phyloP scores from a whole-genome alignment of 1,140 invertebrate species.

The Aphidius ervi region DNA sequence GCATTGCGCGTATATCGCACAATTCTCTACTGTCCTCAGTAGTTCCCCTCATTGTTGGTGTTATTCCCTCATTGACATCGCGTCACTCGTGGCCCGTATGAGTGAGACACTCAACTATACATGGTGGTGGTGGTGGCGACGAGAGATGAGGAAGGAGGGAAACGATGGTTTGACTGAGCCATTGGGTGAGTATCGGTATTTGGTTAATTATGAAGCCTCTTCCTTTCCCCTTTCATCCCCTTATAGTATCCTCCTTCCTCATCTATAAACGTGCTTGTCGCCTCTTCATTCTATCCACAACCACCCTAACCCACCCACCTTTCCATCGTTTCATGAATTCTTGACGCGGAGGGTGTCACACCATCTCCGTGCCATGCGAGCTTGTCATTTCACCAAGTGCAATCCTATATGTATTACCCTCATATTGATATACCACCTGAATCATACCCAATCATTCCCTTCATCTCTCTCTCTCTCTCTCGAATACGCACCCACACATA shows the following conservation, averaged over 20 bases:
- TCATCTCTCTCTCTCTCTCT: slow-evolving; percentile 4
- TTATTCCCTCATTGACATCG: slow-evolving; percentile 4
- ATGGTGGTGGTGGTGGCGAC: not conserved
- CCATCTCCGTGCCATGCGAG: slow-evolving; percentile 46
- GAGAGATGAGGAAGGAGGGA: slow-evolving; percentile 9
- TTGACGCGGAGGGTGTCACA: slow-evolving; percentile 50
- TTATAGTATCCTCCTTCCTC: no score
- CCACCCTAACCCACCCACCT: not conserved
- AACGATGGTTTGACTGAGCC: slow-evolving; percentile 34
- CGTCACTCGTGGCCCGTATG: slow-evolving; percentile 4
- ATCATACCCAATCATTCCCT: no score
- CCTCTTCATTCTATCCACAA: slow-evolving; percentile 19
- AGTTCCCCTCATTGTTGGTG: no score
- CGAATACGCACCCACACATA: slow-evolving; percentile 13
- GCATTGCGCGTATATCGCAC: slow-evolving; percentile 39
- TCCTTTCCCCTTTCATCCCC: slow-evolving; percentile 6
- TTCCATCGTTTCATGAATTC: slow-evolving; percentile 47
- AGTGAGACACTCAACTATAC: not conserved
- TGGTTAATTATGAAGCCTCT: slow-evolving; percentile 53
- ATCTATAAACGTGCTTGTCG: slow-evolving; percentile 7
- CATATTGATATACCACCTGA: not conserved
- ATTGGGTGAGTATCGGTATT: slow-evolving; percentile 51
- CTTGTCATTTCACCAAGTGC: slow-evolving; percentile 51
- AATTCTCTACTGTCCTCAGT: slow-evolving; percentile 15
- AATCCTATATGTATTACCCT: slow-evolving; percentile 37